phyloP scores from a whole-genome alignment of 2,113 vertebrate genomes.

The Lasiurus cinereus region DNA sequence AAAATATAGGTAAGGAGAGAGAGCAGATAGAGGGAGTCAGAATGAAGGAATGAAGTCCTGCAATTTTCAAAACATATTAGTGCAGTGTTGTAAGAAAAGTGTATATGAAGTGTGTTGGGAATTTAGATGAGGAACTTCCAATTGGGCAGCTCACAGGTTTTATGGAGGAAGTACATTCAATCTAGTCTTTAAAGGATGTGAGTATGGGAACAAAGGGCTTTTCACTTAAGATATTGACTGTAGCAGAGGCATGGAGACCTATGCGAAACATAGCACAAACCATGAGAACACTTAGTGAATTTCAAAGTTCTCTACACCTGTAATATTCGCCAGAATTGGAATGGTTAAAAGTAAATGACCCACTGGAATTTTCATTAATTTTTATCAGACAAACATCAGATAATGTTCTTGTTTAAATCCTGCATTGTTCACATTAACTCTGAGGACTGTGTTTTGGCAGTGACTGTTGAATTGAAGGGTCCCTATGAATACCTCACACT shows the following conservation, averaged over 20 bases:
- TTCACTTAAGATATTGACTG: background rate
- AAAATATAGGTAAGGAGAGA: background rate
- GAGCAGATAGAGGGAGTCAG: background rate
- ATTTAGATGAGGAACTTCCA: background rate
- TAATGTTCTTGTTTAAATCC: constrained; percentile 60
- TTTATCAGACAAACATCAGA: constrained; percentile 2
- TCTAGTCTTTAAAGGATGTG: background rate
- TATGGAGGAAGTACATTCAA: background rate
- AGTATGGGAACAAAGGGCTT: background rate
- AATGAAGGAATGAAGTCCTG: background rate
- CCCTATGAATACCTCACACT: constrained; percentile 95
- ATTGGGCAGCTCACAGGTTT: background rate
- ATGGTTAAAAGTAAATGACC: constrained; percentile 36
- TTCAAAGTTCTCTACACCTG: constrained; percentile 6
- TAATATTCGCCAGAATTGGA: background rate
- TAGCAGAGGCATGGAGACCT: background rate
- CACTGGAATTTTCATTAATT: constrained; percentile 38
- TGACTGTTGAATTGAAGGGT: constrained; percentile 96
- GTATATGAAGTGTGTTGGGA: background rate
- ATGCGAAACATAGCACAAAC: background rate
- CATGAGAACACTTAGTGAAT: background rate
- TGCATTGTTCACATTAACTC: constrained; percentile 52
- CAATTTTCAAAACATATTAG: constrained; percentile 17
- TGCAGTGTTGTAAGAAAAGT: background rate
- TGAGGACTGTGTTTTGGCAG: constrained; percentile 88